Base-by-base conservation (phyloP, 2,113 vertebrate genomes). In the Xyrauchen texanus region DNA sequence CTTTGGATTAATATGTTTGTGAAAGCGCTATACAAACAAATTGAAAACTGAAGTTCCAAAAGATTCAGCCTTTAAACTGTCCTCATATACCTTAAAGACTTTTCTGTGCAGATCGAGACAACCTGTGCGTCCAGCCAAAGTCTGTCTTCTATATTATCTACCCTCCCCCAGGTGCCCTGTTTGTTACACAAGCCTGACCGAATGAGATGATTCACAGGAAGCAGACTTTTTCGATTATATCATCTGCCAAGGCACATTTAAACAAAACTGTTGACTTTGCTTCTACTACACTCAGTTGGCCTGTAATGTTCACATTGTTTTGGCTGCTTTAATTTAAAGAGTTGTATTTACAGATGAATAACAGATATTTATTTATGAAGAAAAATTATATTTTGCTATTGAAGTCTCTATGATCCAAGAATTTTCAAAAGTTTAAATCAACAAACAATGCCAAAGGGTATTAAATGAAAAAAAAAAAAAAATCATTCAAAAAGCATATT, bases 171-270 rank as follows among this genome's bases (percentile, higher is more conserved):
- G 55, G 15, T 15, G 55, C 51, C 42, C 47, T 60, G 65, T 69
- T 68, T 62, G 66, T 78, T 78, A 68, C 66, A 61, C 55, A 61
- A 55, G 66, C 21, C 46, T 69, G 66, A 69, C 58, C 34, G 21
- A 71, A 66, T 16, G 16, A 66, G 57, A 77, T 60, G 58, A 63
- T 53, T 70, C 67, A 63, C 45, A 16, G 11, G 49, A 69, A 64
- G 60, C 34, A 57, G 65, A 57, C 58, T 47, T 70, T 53, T 76
- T 45, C n/a, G 45, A 42, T 57, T 64, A 64, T 68, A 81, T 47
- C 66, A 74, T 21, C 69, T 75, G 71, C 64, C 79, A 75, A 44
- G 34, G 51, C 66, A 60, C 49, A 49, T 60, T 64, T 55, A n/a
- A 47, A 51, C 52, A 47, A 55, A 68, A 64, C 51, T 61, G 58